A percentile compares a stretch with the other conserved stretches of the same genome.
phyloP scores from a whole-genome alignment of 2,888 invertebrate genomes.

The Drosophila melanosoma region DNA sequence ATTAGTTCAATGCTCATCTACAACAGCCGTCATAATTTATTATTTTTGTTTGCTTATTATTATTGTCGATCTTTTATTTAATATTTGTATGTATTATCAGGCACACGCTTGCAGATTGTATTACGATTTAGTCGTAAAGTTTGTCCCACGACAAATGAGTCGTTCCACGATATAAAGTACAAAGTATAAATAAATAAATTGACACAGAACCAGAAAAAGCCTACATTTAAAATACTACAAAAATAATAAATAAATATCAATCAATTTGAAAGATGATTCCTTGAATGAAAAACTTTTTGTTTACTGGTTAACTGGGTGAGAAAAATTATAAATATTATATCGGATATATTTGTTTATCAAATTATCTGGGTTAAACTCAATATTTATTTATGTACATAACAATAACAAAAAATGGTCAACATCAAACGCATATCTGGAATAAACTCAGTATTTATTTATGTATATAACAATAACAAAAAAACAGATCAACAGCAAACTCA shows the following conservation, averaged over 20 bases:
- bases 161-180: too few species aligned
- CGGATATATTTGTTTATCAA: neutral
- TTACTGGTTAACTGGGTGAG: neutral
- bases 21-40: slow-evolving; percentile 54
- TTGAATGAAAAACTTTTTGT: neutral
- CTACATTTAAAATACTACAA: too few species aligned
- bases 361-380: neutral
- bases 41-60: slow-evolving; percentile 29
- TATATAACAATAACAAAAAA: neutral
- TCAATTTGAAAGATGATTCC: neutral
- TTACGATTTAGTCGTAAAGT: neutral
- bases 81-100: slow-evolving; percentile 11
- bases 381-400: neutral
- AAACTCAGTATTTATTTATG: too few species aligned
- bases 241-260: neutral
- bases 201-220: too few species aligned
- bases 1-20: slow-evolving; percentile 76
- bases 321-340: too few species aligned
- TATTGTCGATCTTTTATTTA: slow-evolving; percentile 23
- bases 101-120: neutral
- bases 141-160: too few species aligned
- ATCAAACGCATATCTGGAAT: neutral
- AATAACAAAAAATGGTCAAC: neutral
- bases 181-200: too few species aligned
- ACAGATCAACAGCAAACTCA: neutral